Conservation (phyloP, 2,113 vertebrate genomes). For the Speoplatyrhinus poulsoni region DNA sequence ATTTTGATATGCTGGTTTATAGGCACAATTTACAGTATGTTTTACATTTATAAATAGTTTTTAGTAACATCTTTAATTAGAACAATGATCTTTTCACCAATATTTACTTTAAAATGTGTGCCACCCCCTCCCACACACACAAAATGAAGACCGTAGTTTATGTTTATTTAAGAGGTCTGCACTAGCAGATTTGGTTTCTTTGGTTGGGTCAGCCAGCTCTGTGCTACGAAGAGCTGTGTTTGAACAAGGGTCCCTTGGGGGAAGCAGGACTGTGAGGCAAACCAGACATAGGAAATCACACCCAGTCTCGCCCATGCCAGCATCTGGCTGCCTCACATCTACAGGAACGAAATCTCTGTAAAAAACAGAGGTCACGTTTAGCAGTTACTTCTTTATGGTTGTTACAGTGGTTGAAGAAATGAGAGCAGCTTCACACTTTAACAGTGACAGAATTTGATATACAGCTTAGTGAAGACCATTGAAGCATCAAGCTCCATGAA, state of each 20-base stretch:
- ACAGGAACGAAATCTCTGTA: constrained; percentile 53
- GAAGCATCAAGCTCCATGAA: constrained; percentile 17
- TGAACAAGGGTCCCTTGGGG: constrained; percentile 71
- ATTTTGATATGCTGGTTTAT: constrained; percentile 8
- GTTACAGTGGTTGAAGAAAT: constrained; percentile 22
- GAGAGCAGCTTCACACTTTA: constrained; percentile 40
- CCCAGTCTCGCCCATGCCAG: constrained; percentile 62
- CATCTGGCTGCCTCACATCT: constrained; percentile 51
- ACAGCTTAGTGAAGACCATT: constrained; percentile 15
- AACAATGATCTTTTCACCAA: constrained; percentile 18
- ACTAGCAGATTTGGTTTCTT: constrained; percentile 31
- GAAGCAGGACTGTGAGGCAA: constrained; percentile 76
- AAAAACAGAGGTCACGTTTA: constrained; percentile 40
- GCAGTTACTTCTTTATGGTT: constrained; percentile 43
- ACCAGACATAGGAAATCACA: constrained; percentile 75
- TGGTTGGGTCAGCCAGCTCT: constrained; percentile 28
- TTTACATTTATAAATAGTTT: not conserved
- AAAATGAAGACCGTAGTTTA: constrained; percentile 54
- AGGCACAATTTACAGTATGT: constrained; percentile 21
- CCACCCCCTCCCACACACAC: no score
- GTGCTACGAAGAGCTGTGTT: constrained; percentile 53
- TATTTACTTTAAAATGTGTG: constrained; percentile 4
- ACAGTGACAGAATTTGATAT: constrained; percentile 26
- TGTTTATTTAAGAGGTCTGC: constrained; percentile 19
- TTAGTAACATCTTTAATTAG: not conserved